These are phyloP conservation scores for Callinectes sapidus DNA, from an alignment of 2,888 invertebrate genomes.

Conservation along the genomic window DNA sequence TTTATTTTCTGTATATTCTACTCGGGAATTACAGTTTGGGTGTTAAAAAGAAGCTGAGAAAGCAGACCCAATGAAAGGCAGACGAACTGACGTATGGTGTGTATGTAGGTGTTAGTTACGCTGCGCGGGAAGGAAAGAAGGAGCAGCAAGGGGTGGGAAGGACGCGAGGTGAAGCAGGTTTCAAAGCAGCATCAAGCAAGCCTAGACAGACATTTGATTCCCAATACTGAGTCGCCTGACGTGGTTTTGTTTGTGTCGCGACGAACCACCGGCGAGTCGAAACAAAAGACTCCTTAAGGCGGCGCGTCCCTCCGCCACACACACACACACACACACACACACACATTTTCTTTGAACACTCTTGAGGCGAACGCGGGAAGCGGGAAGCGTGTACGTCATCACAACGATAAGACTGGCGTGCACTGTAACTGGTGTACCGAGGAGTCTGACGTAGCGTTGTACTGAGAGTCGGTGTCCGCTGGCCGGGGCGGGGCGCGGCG, in stretches of 20 bases:
- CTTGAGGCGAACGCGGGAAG: conserved; percentile 24
- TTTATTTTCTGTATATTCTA: background rate
- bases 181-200: conserved; percentile 45
- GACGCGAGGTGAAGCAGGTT: conserved; percentile 37
- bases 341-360: conserved; percentile 9
- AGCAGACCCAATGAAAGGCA: background rate
- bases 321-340: conserved; percentile 22
- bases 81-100: background rate
- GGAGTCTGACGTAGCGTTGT: conserved; percentile 12
- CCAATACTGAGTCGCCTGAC: conserved; percentile 34
- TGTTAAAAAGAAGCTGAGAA: background rate
- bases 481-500: conserved; percentile 12
- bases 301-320: conserved; percentile 21
- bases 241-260: conserved; percentile 26
- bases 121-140: background rate
- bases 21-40: background rate
- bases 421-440: conserved; percentile 47
- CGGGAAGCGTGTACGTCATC: conserved; percentile 24
- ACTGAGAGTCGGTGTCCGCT: conserved; percentile 17
- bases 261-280: conserved; percentile 26
- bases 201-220: conserved; percentile 49
- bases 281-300: background rate
- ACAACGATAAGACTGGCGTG: conserved; percentile 25
- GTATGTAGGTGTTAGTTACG: background rate
- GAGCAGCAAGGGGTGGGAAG: background rate